Base-by-base conservation (phyloP, 2,888 invertebrate genomes). In the Plutella xylostella region DNA sequence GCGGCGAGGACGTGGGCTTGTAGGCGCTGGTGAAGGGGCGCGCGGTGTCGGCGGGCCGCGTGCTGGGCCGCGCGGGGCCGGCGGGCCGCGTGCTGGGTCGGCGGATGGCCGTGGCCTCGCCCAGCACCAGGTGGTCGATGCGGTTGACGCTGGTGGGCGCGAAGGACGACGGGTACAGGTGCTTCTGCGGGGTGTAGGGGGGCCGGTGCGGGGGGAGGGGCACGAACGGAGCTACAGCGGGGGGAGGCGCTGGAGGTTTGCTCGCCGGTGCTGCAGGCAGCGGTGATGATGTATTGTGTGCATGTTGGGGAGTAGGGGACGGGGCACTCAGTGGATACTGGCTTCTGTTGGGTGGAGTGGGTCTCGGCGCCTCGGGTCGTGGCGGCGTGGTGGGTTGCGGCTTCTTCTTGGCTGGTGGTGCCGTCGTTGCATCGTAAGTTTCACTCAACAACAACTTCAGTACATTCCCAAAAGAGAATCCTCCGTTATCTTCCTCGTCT, bases 401-500 rank as follows among this genome's bases (percentile, higher is more conserved):
- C 49, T 42, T 35, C 48, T 56, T 58, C 40, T 54, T 56, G 22
- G 49, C 48, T 0, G 60, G 56, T 3, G 61, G 25, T 19, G 56
- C 42, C 0, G 75, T 74, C 2, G 76, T 77, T 1, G 72, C 58
- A 15, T 76, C 76, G 19, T 79, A 78, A 46, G 61, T 72, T 22
- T 84, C 85, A 45, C 85, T 84, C 21, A 90, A 78, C 18, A 90
- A 63, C n/a, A 89, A 68, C 57, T 90, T 86, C 14, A 89, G 64
- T 4, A 90, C 86, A 55, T 84, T 88, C 43, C 88, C 88, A 19
- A 90, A 80, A 0, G 88, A 88, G 57, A 88, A 86, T 9, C 83
- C 85, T 43, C 82, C 83, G 4, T 78, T 79, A 9, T 83, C 74
- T 7, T 75, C 74, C 17, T 65, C 60, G 20, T 73, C 75, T 7